Percentiles rank a stretch among this genome's conserved stretches.
Evolutionary conservation across 2,888 invertebrate genomes (phyloP).

Genomic region (Hesperia comma): DNA sequence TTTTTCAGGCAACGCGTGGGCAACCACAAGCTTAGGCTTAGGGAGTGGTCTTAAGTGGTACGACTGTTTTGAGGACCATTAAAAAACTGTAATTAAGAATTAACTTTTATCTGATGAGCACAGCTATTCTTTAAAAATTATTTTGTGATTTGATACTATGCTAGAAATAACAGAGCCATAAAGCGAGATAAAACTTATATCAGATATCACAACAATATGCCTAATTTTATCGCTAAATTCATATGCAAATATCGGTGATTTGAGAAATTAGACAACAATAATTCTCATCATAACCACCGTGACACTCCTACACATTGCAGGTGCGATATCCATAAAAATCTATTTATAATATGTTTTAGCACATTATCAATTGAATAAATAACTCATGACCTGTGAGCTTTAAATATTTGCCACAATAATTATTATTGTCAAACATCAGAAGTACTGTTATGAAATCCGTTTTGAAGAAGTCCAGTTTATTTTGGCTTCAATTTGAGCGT

Average conservation of each 20-base stretch:
- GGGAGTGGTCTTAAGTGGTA: too few species aligned
- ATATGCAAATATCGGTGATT: slow-evolving; percentile 26
- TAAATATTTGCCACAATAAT: slow-evolving; percentile 55
- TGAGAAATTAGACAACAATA: slow-evolving; percentile 13
- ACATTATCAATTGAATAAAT: slow-evolving; percentile 38
- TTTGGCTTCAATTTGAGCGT: slow-evolving; percentile 76
- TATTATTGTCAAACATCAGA: slow-evolving; percentile 54
- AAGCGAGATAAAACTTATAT: slow-evolving; percentile 21
- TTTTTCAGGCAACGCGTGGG: too few species aligned
- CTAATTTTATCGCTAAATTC: slow-evolving; percentile 5
- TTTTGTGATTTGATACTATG: too few species aligned
- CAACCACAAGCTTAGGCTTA: too few species aligned
- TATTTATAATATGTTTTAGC: slow-evolving; percentile 41
- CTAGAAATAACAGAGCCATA: neutral
- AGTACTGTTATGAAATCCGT: slow-evolving; percentile 68
- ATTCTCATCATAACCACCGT: slow-evolving; percentile 18
- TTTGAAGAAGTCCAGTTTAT: slow-evolving; percentile 70
- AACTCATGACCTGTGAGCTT: slow-evolving; percentile 39
- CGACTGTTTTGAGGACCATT: too few species aligned
- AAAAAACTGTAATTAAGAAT: too few species aligned
- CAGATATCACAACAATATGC: slow-evolving; percentile 30
- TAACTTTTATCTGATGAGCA: too few species aligned
- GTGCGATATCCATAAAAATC: slow-evolving; percentile 38
- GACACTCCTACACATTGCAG: slow-evolving; percentile 29
- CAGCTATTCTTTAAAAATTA: too few species aligned